A percentile compares a stretch with the other conserved stretches of the same genome.
Conservation (phyloP, 2,888 invertebrate species). For the Notodonta ziczac region DNA sequence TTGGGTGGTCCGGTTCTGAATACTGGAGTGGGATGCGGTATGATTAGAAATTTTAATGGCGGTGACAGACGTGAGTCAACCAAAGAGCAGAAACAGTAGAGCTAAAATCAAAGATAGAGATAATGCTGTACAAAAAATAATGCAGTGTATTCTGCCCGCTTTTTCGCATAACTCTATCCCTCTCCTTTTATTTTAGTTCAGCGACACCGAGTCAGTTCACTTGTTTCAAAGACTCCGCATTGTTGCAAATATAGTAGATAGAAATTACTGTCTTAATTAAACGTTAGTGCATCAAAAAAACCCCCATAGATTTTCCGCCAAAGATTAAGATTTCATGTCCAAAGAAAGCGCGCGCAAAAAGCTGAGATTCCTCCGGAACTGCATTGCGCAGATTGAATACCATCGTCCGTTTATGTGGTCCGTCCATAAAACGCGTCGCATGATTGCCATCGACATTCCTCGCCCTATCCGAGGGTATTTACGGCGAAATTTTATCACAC, state of each 20-base stretch:
- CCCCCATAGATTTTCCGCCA: neutral
- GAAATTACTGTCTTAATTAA: too few relatives aligned
- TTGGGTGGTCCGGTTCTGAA: constrained; percentile 35
- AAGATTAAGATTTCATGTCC: constrained; percentile 30
- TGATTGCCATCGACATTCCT: constrained; percentile 61
- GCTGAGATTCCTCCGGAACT: constrained; percentile 20
- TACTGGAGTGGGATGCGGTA: neutral
- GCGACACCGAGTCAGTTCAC: too few relatives aligned
- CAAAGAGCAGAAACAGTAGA: too few relatives aligned
- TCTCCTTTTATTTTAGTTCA: too few relatives aligned
- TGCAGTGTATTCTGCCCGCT: too few relatives aligned
- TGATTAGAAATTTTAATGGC: too few relatives aligned
- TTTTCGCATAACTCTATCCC: too few relatives aligned
- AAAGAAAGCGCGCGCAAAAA: constrained; percentile 33
- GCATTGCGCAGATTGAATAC: constrained; percentile 43
- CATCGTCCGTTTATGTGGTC: constrained; percentile 42
- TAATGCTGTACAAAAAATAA: too few relatives aligned
- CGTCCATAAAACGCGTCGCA: constrained; percentile 52
- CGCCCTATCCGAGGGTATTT: constrained; percentile 55
- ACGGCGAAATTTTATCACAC: constrained; percentile 62
- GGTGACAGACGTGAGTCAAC: too few relatives aligned
- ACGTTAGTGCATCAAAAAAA: neutral
- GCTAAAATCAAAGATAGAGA: too few relatives aligned
- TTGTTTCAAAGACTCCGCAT: too few relatives aligned
- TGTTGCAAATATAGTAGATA: too few relatives aligned